A percentile compares a stretch with the other conserved stretches of the same genome.
Conservation (phyloP, 2,888 invertebrate species). For the Halictus ligatus region DNA sequence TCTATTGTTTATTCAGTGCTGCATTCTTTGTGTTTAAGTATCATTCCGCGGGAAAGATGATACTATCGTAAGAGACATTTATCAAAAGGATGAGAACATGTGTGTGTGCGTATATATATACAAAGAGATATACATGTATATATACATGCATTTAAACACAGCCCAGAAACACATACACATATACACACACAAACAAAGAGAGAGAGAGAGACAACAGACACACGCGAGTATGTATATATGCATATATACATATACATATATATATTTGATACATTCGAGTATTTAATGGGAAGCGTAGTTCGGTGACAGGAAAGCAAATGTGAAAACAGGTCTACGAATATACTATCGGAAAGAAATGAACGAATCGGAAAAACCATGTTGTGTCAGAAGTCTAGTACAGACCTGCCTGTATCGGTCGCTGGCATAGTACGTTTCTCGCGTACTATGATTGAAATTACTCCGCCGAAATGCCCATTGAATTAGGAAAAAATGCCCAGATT, state of each 20-base stretch:
- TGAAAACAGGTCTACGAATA: conserved; percentile 47
- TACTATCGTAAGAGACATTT: conserved; percentile 69
- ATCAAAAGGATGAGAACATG: conserved; percentile 64
- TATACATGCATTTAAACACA: conserved; percentile 13
- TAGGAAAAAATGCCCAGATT: conserved; percentile 29
- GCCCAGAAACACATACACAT: not conserved
- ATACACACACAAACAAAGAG: not conserved
- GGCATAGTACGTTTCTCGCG: conserved; percentile 21
- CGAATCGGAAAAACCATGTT: conserved; percentile 41
- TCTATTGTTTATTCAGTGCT: conserved; percentile 72
- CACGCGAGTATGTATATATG: conserved; percentile 16
- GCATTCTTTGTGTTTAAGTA: conserved; percentile 66
- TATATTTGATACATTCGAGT: conserved; percentile 76
- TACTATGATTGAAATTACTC: conserved; percentile 32
- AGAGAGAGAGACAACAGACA: not conserved
- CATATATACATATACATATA: conserved; percentile 47
- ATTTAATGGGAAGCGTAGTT: conserved; percentile 74
- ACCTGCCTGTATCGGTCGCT: conserved; percentile 38
- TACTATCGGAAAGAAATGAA: conserved; percentile 41
- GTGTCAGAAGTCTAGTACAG: conserved; percentile 39
- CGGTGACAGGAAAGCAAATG: conserved; percentile 48
- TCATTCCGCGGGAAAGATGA: conserved; percentile 69
- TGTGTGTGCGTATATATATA: conserved; percentile 20
- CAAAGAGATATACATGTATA: conserved; percentile 24
- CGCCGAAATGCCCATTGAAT: conserved; percentile 39